Evolutionary conservation across 2,888 invertebrate species (phyloP).

Genomic region (Muscina levida): DNA sequence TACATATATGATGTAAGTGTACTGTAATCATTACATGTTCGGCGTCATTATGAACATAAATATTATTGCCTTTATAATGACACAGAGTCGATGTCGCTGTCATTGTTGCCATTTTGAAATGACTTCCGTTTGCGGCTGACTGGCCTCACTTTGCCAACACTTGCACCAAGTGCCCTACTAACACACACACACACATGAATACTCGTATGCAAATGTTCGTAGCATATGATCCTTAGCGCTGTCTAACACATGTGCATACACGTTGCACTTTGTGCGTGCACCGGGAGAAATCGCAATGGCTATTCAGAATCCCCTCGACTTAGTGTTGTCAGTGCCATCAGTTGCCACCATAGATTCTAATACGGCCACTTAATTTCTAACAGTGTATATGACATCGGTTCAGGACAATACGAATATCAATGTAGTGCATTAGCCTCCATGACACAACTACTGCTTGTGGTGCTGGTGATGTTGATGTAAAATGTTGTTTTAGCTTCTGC

Average conservation of each 20-base stretch:
- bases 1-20: slow-evolving; percentile 11
- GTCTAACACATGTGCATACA: background rate
- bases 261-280: background rate
- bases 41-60: slow-evolving; percentile 46
- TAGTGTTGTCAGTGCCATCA: no score
- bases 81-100: slow-evolving; percentile 48
- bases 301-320: no score
- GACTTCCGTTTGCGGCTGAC: slow-evolving; percentile 60
- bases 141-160: slow-evolving; percentile 50
- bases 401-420: no score
- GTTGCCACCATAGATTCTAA: no score
- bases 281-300: background rate
- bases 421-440: background rate
- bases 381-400: no score
- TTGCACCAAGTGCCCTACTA: slow-evolving; percentile 43
- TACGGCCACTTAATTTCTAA: no score
- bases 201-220: background rate
- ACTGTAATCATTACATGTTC: slow-evolving; percentile 24
- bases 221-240: no score
- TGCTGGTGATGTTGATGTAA: slow-evolving; percentile 33
- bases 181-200: slow-evolving; percentile 17
- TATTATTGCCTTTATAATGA: slow-evolving; percentile 38
- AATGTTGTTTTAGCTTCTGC: slow-evolving; percentile 51
- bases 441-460: background rate
- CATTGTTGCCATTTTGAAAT: slow-evolving; percentile 60